Evolutionary conservation across 2,113 vertebrate species (phyloP).

Genomic region (Pseudorasbora parva): DNA sequence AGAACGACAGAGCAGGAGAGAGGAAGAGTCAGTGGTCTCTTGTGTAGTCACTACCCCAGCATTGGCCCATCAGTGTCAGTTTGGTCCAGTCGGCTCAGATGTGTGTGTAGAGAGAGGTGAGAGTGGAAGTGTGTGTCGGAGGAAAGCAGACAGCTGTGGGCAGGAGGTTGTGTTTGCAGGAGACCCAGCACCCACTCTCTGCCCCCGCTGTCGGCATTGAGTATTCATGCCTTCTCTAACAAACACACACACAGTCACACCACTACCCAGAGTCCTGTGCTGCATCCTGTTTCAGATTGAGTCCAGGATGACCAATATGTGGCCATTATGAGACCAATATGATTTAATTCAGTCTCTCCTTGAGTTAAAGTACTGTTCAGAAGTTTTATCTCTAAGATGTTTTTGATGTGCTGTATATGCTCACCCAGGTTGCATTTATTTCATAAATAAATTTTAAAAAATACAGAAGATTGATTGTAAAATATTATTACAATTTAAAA

Average conservation of each 20-base stretch:
- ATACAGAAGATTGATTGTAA: neutral
- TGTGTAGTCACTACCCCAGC: neutral
- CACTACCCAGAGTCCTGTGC: neutral
- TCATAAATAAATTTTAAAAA: too few relatives aligned
- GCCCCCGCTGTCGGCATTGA: conserved; percentile 37
- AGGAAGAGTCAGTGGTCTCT: neutral
- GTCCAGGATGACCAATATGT: neutral
- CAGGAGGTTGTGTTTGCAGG: conserved; percentile 40
- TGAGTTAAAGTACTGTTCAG: neutral
- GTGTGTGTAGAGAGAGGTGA: conserved; percentile 37
- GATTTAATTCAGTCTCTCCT: neutral
- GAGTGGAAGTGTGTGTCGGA: conserved; percentile 51
- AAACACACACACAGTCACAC: neutral
- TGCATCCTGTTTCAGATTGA: neutral
- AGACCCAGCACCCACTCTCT: conserved; percentile 28
- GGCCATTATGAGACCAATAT: neutral
- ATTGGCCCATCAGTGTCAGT: neutral
- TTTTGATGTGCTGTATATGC: neutral
- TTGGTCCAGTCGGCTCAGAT: neutral
- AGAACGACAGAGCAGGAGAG: neutral
- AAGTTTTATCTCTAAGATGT: neutral
- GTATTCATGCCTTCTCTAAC: conserved; percentile 10
- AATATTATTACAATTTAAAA: neutral
- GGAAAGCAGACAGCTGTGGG: conserved; percentile 54
- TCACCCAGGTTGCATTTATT: neutral